A percentile compares a stretch with the other conserved stretches of the same genome.
Evolutionary conservation across 2,113 vertebrate species (phyloP).

Genomic region (Serinus canaria): DNA sequence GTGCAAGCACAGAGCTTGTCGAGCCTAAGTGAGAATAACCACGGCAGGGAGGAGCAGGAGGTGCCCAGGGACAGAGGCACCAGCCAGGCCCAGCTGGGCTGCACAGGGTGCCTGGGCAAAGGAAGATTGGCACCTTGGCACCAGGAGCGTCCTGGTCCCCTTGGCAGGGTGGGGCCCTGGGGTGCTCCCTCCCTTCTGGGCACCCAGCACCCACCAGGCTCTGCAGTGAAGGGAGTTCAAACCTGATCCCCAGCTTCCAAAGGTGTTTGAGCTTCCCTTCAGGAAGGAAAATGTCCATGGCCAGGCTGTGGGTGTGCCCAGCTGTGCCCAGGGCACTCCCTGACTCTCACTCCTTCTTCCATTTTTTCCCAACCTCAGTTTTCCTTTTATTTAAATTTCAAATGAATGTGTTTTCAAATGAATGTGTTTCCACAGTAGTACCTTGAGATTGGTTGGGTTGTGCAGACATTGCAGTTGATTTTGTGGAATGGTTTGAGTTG

Average conservation of each 20-base stretch:
- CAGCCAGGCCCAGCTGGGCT: background rate
- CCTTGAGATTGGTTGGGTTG: background rate
- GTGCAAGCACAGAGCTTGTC: background rate
- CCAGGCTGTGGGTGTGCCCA: rapidly evolving
- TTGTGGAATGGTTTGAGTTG: background rate
- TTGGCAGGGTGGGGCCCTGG: rapidly evolving
- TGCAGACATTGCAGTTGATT: background rate
- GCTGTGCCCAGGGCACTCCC: rapidly evolving
- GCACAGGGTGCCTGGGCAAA: rapidly evolving
- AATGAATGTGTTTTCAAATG: rapidly evolving
- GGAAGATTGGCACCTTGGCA: rapidly evolving
- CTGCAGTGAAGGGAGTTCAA: rapidly evolving
- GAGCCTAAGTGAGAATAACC: conserved; percentile 6
- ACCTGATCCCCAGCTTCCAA: rapidly evolving
- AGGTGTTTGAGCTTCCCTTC: background rate
- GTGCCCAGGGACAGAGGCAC: background rate
- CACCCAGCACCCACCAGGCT: rapidly evolving
- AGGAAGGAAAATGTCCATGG: background rate
- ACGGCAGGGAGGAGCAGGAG: background rate
- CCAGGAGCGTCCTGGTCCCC: background rate
- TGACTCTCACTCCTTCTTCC: rapidly evolving
- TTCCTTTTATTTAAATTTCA: background rate
- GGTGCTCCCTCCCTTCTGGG: rapidly evolving
- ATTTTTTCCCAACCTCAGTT: background rate
- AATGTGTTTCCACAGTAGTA: background rate